These are phyloP conservation scores for Platyscapa corneri DNA, from an alignment of 1,140 invertebrate genomes.

Conservation along the genomic window DNA sequence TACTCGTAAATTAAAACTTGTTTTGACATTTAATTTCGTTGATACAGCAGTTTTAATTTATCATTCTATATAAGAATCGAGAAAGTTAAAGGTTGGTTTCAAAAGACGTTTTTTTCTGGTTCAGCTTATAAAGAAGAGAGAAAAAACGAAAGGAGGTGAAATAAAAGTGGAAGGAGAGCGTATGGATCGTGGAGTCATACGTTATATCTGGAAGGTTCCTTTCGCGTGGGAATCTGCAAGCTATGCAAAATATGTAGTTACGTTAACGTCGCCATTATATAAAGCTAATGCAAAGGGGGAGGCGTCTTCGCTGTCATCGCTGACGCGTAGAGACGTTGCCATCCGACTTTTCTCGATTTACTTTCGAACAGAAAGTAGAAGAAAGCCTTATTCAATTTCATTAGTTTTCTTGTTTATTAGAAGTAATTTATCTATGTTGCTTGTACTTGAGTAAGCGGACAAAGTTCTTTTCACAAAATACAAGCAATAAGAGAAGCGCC, in stretches of 20 bases:
- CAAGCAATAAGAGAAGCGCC: no score
- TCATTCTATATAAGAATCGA: no score
- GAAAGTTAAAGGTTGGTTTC: not conserved
- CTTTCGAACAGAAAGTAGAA: not conserved
- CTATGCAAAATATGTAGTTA: conserved; percentile 62
- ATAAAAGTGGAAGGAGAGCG: conserved; percentile 47
- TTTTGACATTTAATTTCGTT: no score
- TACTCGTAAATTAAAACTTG: no score
- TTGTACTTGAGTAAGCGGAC: no score
- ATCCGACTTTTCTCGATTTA: not conserved
- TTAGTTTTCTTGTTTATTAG: not conserved
- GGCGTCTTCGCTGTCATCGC: not conserved
- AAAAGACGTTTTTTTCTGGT: not conserved
- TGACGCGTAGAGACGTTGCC: not conserved
- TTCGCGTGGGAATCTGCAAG: conserved; percentile 58
- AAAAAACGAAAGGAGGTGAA: conserved; percentile 31
- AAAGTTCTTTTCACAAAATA: no score
- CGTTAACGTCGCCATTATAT: conserved; percentile 46
- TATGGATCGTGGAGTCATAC: conserved; percentile 51
- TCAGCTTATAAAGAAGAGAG: not conserved
- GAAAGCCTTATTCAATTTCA: not conserved
- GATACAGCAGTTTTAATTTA: no score
- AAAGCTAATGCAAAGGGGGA: conserved; percentile 31
- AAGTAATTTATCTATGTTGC: no score
- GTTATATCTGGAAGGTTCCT: conserved; percentile 56